Percentiles rank a stretch among this genome's conserved stretches.
Conservation (phyloP, 2,113 vertebrate genomes). For the Suricata suricatta region DNA sequence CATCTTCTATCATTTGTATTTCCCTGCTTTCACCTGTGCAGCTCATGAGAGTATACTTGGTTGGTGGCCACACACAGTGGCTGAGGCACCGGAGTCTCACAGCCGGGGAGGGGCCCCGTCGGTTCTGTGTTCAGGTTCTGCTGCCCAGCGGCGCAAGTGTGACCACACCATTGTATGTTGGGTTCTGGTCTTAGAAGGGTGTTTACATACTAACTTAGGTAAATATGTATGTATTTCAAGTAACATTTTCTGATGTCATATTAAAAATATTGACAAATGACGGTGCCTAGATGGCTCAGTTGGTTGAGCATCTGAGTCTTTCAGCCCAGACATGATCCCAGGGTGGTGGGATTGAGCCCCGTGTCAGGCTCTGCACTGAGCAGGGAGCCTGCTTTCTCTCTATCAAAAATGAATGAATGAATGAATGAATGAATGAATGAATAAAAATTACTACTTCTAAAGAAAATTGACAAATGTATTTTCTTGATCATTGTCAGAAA, state of each 20-base stretch:
- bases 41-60: neutral
- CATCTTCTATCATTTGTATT: neutral
- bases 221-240: neutral
- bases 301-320: no score
- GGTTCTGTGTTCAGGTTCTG: neutral
- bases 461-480: neutral
- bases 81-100: neutral
- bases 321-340: no score
- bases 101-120: rapidly evolving
- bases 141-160: neutral
- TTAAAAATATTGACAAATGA: neutral
- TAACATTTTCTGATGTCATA: neutral
- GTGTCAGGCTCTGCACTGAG: no score
- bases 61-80: neutral
- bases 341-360: no score
- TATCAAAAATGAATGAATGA: no score
- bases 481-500: neutral
- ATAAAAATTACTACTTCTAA: no score
- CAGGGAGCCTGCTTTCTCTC: no score
- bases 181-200: neutral
- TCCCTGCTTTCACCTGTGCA: neutral
- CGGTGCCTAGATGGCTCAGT: no score
- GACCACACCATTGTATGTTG: neutral
- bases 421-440: no score
- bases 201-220: neutral